These are phyloP conservation scores for Bruchidius siliquastri DNA, from an alignment of 2,888 invertebrate species.

Conservation along the genomic window DNA sequence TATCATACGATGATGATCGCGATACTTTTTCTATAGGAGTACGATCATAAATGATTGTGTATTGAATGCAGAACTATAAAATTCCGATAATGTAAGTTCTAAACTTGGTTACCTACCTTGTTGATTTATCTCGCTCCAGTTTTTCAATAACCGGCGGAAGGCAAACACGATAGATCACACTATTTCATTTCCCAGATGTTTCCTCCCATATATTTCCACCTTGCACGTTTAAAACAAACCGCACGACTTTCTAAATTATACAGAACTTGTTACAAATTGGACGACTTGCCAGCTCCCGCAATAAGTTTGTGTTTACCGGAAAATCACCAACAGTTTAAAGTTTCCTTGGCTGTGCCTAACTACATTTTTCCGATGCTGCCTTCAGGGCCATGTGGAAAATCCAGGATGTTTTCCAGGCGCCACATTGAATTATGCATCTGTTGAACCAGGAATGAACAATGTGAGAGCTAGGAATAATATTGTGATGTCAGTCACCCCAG, in stretches of 20 bases:
- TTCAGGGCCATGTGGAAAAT: not conserved
- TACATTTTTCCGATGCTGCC: not conserved
- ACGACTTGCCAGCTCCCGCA: not conserved
- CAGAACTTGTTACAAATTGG: not conserved
- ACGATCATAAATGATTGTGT: too few relatives aligned
- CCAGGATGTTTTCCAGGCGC: not conserved
- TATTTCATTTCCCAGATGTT: not conserved
- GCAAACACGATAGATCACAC: too few relatives aligned
- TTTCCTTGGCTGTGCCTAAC: not conserved
- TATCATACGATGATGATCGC: too few relatives aligned
- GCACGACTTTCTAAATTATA: not conserved
- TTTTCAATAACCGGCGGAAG: too few relatives aligned
- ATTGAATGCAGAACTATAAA: too few relatives aligned
- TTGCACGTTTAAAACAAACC: not conserved
- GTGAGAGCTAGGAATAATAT: too few relatives aligned
- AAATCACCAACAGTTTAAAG: not conserved
- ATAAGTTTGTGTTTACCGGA: not conserved
- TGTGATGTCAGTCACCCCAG: too few relatives aligned
- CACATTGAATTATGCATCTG: not conserved
- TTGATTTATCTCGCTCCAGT: too few relatives aligned
- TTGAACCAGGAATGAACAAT: too few relatives aligned
- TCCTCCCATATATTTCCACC: not conserved
- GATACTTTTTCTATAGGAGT: too few relatives aligned
- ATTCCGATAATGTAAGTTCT: too few relatives aligned
- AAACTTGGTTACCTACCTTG: too few relatives aligned